Evolutionary conservation across 2,797 vertebrate species (phyloP).

Genomic region (Telmatherina bonti): DNA sequence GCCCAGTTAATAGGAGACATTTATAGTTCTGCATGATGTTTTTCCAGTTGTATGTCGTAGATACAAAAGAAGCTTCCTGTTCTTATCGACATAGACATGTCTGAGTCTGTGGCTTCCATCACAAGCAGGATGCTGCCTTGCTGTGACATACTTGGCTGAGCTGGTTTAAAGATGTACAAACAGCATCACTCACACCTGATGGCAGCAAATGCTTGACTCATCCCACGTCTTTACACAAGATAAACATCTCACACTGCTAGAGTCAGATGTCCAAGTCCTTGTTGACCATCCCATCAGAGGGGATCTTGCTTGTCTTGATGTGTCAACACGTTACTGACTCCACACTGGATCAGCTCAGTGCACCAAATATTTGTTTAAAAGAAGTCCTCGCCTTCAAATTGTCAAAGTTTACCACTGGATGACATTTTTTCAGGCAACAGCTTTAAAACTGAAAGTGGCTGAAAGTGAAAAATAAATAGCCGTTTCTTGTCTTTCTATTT

Average conservation of each 20-base stretch:
- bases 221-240: slow-evolving; percentile 23
- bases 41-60: not conserved
- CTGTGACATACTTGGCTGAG: slow-evolving; percentile 42
- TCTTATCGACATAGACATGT: slow-evolving; percentile 25
- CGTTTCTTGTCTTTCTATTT: slow-evolving; percentile 4
- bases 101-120: slow-evolving; percentile 45
- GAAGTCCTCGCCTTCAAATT: not conserved
- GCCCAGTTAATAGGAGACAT: not conserved
- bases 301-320: not conserved
- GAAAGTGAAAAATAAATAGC: no score
- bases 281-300: not conserved
- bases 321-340: not conserved
- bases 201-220: slow-evolving; percentile 42
- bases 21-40: not conserved
- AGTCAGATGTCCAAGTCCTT: slow-evolving; percentile 5
- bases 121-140: slow-evolving; percentile 48
- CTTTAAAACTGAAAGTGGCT: no score
- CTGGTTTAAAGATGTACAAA: slow-evolving; percentile 40
- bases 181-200: slow-evolving; percentile 45
- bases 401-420: not conserved
- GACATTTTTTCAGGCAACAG: not conserved
- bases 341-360: not conserved
- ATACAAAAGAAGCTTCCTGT: not conserved
- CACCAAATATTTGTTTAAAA: slow-evolving; percentile 9
- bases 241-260: slow-evolving; percentile 28